Percentiles rank a stretch among this genome's conserved stretches.
Evolutionary conservation across 2,797 vertebrate genomes (phyloP).

Genomic region (Gallinago nigripennis): DNA sequence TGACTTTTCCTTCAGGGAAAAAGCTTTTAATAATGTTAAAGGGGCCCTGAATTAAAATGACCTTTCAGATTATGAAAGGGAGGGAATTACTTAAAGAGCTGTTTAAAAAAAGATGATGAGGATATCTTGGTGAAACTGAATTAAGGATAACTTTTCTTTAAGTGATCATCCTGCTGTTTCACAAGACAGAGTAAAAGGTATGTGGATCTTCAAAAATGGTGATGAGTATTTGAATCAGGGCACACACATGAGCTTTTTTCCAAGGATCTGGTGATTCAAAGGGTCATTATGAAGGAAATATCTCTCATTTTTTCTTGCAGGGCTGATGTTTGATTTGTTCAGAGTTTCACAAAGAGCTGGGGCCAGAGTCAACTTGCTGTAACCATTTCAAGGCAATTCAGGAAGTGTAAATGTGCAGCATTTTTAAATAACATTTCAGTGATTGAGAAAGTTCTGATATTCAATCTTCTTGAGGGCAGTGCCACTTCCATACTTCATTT

Average conservation of each 20-base stretch:
- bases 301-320: not conserved
- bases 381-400: not conserved
- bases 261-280: not conserved
- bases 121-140: not conserved
- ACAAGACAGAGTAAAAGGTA: not conserved
- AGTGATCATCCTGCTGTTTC: not conserved
- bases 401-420: not conserved
- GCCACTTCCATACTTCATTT: not conserved
- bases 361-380: not conserved
- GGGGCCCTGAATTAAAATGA: not conserved
- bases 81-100: constrained; percentile 16
- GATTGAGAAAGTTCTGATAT: not conserved
- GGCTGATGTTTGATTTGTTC: not conserved
- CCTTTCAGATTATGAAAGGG: not conserved
- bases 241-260: not conserved
- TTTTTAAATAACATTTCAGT: not conserved
- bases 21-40: not conserved
- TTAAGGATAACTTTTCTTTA: not conserved
- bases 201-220: not conserved
- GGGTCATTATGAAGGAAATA: not conserved
- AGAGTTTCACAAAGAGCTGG: not conserved
- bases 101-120: not conserved
- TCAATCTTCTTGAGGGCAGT: not conserved
- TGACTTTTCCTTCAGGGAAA: not conserved
- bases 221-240: not conserved